Percentiles rank a stretch among this genome's conserved stretches.
phyloP scores from a whole-genome alignment of 2,113 vertebrate genomes.

The Callocephalon fimbriatum region DNA sequence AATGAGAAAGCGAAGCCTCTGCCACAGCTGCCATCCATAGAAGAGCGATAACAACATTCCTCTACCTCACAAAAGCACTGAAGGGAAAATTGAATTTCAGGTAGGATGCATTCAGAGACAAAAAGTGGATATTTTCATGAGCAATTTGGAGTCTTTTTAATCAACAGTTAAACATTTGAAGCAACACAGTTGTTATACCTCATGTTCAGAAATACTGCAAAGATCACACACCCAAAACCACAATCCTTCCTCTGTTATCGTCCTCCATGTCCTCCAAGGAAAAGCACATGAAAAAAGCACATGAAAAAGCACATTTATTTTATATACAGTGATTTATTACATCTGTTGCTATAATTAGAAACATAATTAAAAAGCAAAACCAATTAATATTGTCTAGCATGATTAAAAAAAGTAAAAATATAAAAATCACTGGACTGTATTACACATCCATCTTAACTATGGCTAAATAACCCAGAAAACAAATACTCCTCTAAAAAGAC shows the following conservation, averaged over 20 bases:
- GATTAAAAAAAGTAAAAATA: not conserved
- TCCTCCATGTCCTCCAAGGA: not conserved
- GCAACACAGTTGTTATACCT: not conserved
- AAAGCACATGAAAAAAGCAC: not conserved
- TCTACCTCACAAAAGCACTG: not conserved
- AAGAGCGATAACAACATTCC: not conserved
- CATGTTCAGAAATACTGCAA: not conserved
- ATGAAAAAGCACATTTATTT: not conserved
- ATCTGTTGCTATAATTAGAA: slow-evolving; percentile 8
- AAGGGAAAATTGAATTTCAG: not conserved
- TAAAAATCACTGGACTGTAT: not conserved
- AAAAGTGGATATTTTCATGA: not conserved
- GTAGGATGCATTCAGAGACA: not conserved
- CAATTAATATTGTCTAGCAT: not conserved
- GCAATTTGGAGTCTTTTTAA: not conserved
- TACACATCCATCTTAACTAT: not conserved
- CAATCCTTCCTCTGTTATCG: not conserved
- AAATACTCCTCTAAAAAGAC: not conserved
- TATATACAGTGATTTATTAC: not conserved
- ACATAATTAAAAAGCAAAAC: not conserved
- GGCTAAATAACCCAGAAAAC: not conserved
- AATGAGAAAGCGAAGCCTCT: not conserved
- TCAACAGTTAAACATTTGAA: not conserved
- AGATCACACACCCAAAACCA: not conserved
- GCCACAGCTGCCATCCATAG: not conserved